Base-by-base conservation (phyloP, 2,113 vertebrate genomes). In the Protomyctophum bolini region DNA sequence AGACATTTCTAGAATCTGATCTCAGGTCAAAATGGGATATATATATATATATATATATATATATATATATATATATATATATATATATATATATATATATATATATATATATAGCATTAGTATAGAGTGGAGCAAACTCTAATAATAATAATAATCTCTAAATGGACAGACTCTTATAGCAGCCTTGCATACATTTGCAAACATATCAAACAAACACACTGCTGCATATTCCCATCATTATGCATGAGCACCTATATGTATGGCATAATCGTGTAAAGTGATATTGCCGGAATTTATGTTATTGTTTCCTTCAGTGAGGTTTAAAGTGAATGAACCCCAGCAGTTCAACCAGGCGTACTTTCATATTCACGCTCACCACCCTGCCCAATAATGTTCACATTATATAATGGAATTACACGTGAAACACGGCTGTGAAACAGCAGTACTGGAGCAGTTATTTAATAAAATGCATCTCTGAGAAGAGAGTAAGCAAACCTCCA, bases 241-340 rank as follows among this genome's bases (percentile, higher is more conserved):
- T 89, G 72, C 64, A 90, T 77, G 73, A 84, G 15, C 66, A 70
- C 72, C 67, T 58, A 73, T 58, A 73, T 67, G 62, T 73, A 78
- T 66, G 73, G 74, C 56, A 83, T 84, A 78, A 74, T 79, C 82
- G 80, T 70, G 48, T 21, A 71, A 67, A 69, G 68, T 54, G 63
- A 51, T 70, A n/a, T 67, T 63, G 46, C 28, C 51, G 33, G 29
- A 83, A 77, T 79, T 64, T 1, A 21, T 21, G 21, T 21, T 21
- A 21, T 21, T 21, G 21, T 55, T 70, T 41, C 41, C 51, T 12
- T 10, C 51, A 54, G 10, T 45, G 48, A 70, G 8, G 45, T 52
- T 70, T 6, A 33, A 15, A 58, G 52, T 66, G 28, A 63, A 77
- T 64, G 28, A 67, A 11, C 6, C 33, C 11, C 11, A 49, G 46